phyloP scores from a whole-genome alignment of 2,797 vertebrate species.

The Miichthys miiuy region DNA sequence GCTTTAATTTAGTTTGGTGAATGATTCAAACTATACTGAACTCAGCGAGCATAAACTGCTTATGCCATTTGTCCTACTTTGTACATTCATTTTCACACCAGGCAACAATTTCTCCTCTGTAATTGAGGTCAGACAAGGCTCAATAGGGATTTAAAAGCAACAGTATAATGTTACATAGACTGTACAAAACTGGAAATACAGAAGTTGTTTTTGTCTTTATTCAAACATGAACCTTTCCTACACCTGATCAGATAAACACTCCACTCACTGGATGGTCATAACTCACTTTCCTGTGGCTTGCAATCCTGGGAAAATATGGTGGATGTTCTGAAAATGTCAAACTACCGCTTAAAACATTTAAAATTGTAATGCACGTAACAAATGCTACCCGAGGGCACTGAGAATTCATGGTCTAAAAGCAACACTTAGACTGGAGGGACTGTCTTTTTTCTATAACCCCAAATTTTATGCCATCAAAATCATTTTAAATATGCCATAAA shows the following conservation, averaged over 20 bases:
- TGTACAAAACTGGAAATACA: not conserved
- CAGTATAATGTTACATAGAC: too few relatives aligned
- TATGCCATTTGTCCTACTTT: not conserved
- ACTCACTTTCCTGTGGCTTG: not conserved
- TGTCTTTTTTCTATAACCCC: not conserved
- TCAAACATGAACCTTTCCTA: not conserved
- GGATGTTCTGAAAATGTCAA: not conserved
- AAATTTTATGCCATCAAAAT: not conserved
- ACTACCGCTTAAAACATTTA: not conserved
- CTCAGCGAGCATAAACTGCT: not conserved
- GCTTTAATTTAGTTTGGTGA: not conserved
- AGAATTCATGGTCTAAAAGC: not conserved
- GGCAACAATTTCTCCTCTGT: not conserved
- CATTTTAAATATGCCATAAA: not conserved
- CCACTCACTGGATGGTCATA: not conserved
- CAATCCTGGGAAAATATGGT: not conserved
- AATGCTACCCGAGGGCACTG: not conserved
- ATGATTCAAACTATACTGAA: not conserved
- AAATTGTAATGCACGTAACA: not conserved
- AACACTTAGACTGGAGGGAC: not conserved
- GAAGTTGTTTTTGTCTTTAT: not conserved
- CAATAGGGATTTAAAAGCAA: not conserved
- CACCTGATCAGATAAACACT: not conserved
- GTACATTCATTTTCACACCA: not conserved
- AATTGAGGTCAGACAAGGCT: not conserved